A percentile compares a stretch with the other conserved stretches of the same genome.
These are phyloP conservation scores for Aldabrachelys gigantea DNA, from an alignment of 2,113 vertebrate genomes.

Conservation along the genomic window DNA sequence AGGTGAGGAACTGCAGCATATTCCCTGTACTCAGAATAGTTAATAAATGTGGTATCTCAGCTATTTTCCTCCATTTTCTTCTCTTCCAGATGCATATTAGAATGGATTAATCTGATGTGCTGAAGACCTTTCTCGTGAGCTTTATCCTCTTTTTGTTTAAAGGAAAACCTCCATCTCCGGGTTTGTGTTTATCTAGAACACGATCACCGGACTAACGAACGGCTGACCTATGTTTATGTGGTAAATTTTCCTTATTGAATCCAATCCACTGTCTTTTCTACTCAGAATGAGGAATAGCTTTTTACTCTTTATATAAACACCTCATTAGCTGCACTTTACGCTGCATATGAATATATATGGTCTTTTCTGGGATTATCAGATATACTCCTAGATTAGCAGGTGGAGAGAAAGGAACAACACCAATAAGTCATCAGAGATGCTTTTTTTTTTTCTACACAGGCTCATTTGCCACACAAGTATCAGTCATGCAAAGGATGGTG, in stretches of 20 bases:
- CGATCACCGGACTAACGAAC: slow-evolving; percentile 35
- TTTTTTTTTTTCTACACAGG: background rate
- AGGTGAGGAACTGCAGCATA: background rate
- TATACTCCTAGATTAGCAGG: background rate
- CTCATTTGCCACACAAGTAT: background rate
- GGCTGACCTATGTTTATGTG: slow-evolving; percentile 54
- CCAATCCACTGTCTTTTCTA: slow-evolving; percentile 31
- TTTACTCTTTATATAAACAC: slow-evolving; percentile 45
- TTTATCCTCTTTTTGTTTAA: background rate
- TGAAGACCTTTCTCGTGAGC: background rate
- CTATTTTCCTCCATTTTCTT: background rate
- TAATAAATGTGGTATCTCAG: background rate
- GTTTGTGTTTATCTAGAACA: slow-evolving; percentile 14
- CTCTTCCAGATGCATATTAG: background rate
- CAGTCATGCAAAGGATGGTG: background rate
- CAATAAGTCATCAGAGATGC: rapidly evolving
- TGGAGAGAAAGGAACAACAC: background rate
- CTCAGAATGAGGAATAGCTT: slow-evolving; percentile 39
- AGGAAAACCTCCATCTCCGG: background rate
- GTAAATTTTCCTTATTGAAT: slow-evolving; percentile 33
- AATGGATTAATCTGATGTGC: rapidly evolving
- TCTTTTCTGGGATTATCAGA: slow-evolving; percentile 24
- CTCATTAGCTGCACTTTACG: slow-evolving; percentile 31
- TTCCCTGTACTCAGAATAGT: background rate
- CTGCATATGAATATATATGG: background rate